Base-by-base conservation (phyloP, 2,797 vertebrate species). In the Sarcophilus harrisii region DNA sequence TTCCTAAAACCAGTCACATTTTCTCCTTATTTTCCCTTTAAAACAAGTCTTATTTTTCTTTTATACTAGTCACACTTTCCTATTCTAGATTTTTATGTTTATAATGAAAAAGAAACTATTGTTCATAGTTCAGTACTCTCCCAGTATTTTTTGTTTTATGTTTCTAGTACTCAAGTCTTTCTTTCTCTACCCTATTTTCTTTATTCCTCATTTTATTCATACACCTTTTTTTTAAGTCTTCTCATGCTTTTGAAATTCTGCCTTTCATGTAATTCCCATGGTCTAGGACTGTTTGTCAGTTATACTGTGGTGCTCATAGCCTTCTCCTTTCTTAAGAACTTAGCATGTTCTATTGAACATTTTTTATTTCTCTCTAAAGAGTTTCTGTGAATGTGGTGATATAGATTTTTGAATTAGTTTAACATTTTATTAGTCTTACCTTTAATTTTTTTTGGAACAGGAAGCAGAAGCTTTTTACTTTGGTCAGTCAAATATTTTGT, bases 41-140 rank as follows among this genome's bases (percentile, higher is more conserved):
- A 90, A 91, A 92, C 91, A 54, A 32, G 92, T n/a, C 59, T 96
- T 57, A 57, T 32, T 89, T 57, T 92, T 90, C 73, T 90, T 93
- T 52, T 60, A 29, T 54, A 45, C 16, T n/a, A 90, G 5, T 73
- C 18, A 73, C 18, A 45, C 21, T 11, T 73, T 6, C 90, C 73
- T 57, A 55, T 55, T 14, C 24, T 5, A 18, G 28, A 73, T 93
- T 57, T 60, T 55, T 57, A 94, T 0, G 32, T 89, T 96, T 90
- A 93, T n/a, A 62, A 81, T 62, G 49, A 9, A 87, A 11, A 45
- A 92, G 54, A 94, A 91, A 90, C 90, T 24, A 66, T 24, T 57
- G 0, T 81, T 93, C 60, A 32, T 93, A 66, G 4, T 90, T n/a
- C 90, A 18, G 58, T 89, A 49, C 57, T 93, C 90, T 66, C 55